These are phyloP conservation scores for Pangasianodon gigas DNA, from an alignment of 2,113 vertebrate genomes.

Conservation along the genomic window DNA sequence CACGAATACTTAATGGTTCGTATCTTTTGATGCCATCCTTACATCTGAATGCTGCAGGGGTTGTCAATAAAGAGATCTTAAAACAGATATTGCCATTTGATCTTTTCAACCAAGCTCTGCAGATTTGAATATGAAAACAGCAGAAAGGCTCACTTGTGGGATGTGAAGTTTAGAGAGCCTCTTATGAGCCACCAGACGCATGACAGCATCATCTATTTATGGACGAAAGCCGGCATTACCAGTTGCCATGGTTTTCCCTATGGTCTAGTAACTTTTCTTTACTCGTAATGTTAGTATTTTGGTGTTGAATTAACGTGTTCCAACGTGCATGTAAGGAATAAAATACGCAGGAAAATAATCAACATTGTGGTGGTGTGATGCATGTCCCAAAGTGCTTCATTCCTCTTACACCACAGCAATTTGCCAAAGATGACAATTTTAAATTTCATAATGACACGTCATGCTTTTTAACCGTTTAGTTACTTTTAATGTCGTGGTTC, in stretches of 20 bases:
- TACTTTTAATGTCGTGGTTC: neutral
- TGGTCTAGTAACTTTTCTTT: neutral
- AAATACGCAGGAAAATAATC: neutral
- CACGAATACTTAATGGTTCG: neutral
- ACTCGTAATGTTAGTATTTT: neutral
- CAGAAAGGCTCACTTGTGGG: conserved; percentile 27
- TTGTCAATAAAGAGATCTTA: conserved; percentile 25
- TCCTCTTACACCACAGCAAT: neutral
- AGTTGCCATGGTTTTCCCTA: neutral
- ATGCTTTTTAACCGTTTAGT: neutral
- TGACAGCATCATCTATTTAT: neutral
- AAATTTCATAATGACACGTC: neutral
- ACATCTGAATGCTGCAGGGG: conserved; percentile 6
- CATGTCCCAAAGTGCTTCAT: neutral
- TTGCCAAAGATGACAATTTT: neutral
- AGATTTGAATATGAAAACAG: conserved; percentile 47
- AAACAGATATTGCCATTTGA: conserved; percentile 51
- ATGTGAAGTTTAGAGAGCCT: conserved; percentile 37
- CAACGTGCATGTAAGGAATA: neutral
- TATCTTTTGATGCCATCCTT: conserved; percentile 7
- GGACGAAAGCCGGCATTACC: conserved; percentile 1
- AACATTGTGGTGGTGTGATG: neutral
- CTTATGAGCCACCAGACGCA: conserved; percentile 2
- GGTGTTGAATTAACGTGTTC: neutral
- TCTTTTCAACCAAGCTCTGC: conserved; percentile 41